Percentiles rank a stretch among this genome's conserved stretches.
Conservation (phyloP, 2,113 vertebrate species). For the Lepisosteus oculatus region DNA sequence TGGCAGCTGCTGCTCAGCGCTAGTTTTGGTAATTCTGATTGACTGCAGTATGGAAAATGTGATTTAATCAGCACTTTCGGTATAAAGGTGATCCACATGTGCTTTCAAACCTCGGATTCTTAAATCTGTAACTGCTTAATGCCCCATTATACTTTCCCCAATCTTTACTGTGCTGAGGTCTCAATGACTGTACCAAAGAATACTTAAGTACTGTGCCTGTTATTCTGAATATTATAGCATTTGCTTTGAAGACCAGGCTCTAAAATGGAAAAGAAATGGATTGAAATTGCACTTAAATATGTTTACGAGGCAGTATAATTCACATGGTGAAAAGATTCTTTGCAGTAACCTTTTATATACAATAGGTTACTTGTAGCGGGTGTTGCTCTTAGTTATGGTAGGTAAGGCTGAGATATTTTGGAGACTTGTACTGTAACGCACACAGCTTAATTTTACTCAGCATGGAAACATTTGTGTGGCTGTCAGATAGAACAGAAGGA, state of each 20-base stretch:
- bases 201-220: too few relatives aligned
- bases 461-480: conserved; percentile 23
- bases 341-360: not conserved
- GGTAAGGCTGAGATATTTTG: too few relatives aligned
- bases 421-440: not conserved
- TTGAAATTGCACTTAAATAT: too few relatives aligned
- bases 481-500: conserved; percentile 38
- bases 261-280: not conserved
- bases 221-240: too few relatives aligned
- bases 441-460: conserved; percentile 41
- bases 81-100: conserved; percentile 12
- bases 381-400: too few relatives aligned
- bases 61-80: conserved; percentile 16
- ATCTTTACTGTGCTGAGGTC: too few relatives aligned
- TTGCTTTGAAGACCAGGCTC: too few relatives aligned
- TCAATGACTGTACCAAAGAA: too few relatives aligned
- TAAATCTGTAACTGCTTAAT: not conserved
- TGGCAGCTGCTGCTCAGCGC: not conserved
- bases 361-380: conserved; percentile 1
- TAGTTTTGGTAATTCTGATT: conserved; percentile 17
- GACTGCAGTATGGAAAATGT: conserved; percentile 6
- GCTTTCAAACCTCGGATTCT: not conserved
- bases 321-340: too few relatives aligned
- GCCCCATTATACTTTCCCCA: not conserved
- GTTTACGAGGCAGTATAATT: too few relatives aligned